Percentiles rank a stretch among this genome's conserved stretches.
Conservation (phyloP, 2,888 invertebrate species). For the Criorhina ranunculi region DNA sequence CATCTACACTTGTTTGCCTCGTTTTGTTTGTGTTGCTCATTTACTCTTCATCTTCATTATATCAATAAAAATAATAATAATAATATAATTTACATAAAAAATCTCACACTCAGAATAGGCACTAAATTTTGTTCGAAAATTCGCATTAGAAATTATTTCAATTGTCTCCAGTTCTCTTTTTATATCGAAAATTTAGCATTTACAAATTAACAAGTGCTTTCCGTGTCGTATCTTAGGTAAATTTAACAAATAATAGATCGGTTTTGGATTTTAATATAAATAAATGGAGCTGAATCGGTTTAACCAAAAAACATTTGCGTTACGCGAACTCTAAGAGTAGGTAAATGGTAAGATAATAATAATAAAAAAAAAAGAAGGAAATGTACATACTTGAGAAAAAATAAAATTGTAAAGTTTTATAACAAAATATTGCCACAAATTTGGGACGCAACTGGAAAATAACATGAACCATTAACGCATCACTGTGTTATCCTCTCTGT, state of each 20-base stretch:
- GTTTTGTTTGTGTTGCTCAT: slow-evolving; percentile 22
- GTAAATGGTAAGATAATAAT: slow-evolving; percentile 41
- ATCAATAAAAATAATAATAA: slow-evolving; percentile 13
- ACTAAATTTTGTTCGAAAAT: slow-evolving; percentile 60
- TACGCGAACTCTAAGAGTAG: slow-evolving; percentile 47
- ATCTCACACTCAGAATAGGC: slow-evolving; percentile 65
- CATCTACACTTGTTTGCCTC: slow-evolving; percentile 31
- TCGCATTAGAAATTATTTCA: slow-evolving; percentile 52
- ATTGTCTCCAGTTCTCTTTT: slow-evolving; percentile 8
- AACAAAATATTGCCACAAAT: slow-evolving; percentile 71
- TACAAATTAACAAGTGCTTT: slow-evolving; percentile 53
- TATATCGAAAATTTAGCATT: slow-evolving; percentile 34
- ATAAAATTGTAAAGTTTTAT: slow-evolving; percentile 17
- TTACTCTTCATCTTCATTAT: slow-evolving; percentile 11
- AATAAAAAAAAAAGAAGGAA: slow-evolving; percentile 39
- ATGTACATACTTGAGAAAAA: slow-evolving; percentile 45
- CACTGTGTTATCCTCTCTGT: slow-evolving; percentile 29
- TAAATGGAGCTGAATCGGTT: slow-evolving; percentile 57
- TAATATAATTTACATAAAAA: slow-evolving; percentile 45
- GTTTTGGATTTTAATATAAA: slow-evolving; percentile 50
- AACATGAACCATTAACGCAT: slow-evolving; percentile 12
- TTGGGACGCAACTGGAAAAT: slow-evolving; percentile 57
- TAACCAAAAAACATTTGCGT: slow-evolving; percentile 34
- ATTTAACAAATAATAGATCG: slow-evolving; percentile 35
- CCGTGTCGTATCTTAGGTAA: slow-evolving; percentile 29